These are phyloP conservation scores for Crenichthys baileyi DNA, from an alignment of 2,797 vertebrate species.

Conservation along the genomic window DNA sequence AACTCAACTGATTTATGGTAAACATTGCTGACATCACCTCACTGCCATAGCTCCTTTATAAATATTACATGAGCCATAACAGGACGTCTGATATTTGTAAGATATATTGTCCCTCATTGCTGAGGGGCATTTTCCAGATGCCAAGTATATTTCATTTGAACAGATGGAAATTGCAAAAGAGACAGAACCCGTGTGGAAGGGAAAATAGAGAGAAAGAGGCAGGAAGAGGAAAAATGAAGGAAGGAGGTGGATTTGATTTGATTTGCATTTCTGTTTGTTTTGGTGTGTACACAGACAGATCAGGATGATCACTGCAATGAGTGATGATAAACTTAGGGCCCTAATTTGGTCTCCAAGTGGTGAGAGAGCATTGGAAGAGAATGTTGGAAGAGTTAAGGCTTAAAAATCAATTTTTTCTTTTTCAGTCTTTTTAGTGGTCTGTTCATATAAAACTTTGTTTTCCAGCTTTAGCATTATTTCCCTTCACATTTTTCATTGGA, in stretches of 20 bases:
- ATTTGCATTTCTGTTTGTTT: slow-evolving; percentile 23
- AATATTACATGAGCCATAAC: slow-evolving; percentile 76
- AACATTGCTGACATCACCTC: slow-evolving; percentile 70
- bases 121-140: slow-evolving; percentile 76
- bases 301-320: slow-evolving; percentile 60
- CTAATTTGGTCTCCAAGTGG: slow-evolving; percentile 29
- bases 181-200: slow-evolving; percentile 46
- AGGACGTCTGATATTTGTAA: slow-evolving; percentile 78
- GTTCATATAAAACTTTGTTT: background rate
- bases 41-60: slow-evolving; percentile 70
- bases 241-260: slow-evolving; percentile 16
- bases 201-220: slow-evolving; percentile 43
- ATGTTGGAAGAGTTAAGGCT: background rate
- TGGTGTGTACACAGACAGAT: slow-evolving; percentile 20
- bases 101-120: slow-evolving; percentile 78
- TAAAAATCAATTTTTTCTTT: slow-evolving; percentile 12
- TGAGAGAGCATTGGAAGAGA: slow-evolving; percentile 5
- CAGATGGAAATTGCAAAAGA: slow-evolving; percentile 77
- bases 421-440: background rate
- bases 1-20: slow-evolving; percentile 69
- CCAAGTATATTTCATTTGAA: slow-evolving; percentile 79
- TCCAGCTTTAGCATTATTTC: background rate
- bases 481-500: background rate
- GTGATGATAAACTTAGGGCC: slow-evolving; percentile 43
- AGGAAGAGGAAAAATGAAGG: slow-evolving; percentile 48